Conservation (phyloP, 2,888 invertebrate genomes). For the Oasisia sp. region DNA sequence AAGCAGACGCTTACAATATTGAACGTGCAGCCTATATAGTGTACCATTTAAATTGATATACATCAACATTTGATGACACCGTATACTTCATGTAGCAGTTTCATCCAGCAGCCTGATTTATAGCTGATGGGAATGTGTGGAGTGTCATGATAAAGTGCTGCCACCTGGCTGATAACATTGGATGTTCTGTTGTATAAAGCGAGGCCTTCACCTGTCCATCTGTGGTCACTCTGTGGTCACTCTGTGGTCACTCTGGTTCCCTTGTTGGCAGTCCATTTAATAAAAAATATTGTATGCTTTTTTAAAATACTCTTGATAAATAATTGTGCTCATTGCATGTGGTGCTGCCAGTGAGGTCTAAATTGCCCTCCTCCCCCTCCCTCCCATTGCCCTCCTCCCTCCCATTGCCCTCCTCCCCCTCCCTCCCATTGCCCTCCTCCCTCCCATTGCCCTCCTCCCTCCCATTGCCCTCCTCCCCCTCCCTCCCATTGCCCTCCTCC, state of each 20-base stretch:
- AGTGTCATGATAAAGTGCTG: not conserved
- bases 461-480: not conserved
- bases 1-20: not conserved
- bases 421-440: not conserved
- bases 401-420: not conserved
- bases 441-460: too few species aligned
- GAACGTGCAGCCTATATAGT: not conserved
- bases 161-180: not conserved
- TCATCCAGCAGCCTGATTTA: not conserved
- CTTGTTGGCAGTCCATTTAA: not conserved
- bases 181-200: not conserved
- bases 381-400: not conserved
- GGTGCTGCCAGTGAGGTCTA: too few species aligned
- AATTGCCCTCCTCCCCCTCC: not conserved
- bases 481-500: too few species aligned
- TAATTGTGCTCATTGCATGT: too few species aligned
- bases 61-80: not conserved
- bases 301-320: too few species aligned
- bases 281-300: too few species aligned
- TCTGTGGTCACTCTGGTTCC: too few species aligned
- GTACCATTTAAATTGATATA: not conserved
- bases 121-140: not conserved
- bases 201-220: too few species aligned
- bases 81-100: not conserved
- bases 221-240: too few species aligned